Percentiles rank a stretch among this genome's conserved stretches.
phyloP scores from a whole-genome alignment of 2,888 invertebrate species.

The Drosophila anomalata region DNA sequence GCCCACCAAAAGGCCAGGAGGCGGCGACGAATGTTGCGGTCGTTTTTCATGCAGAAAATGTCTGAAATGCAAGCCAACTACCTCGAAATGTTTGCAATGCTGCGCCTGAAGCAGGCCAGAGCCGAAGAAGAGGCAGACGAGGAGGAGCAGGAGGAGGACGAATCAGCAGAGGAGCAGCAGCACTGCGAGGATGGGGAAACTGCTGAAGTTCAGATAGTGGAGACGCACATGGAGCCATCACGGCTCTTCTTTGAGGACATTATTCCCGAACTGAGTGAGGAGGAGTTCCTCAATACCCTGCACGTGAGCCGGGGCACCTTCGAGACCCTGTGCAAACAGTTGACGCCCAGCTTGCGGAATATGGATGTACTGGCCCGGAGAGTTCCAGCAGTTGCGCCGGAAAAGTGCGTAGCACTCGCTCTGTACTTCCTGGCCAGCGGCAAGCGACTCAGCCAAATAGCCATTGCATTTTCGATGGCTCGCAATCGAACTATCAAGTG shows the following conservation, averaged over 20 bases:
- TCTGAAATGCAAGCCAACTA: constrained; percentile 77
- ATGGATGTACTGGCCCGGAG: constrained; percentile 34
- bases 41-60: constrained; percentile 78
- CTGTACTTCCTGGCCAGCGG: constrained; percentile 81
- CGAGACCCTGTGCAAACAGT: constrained; percentile 68
- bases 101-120: constrained; percentile 52
- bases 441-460: constrained; percentile 73
- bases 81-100: constrained; percentile 64
- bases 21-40: constrained; percentile 67
- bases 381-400: constrained; percentile 56
- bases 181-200: background rate
- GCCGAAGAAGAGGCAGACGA: background rate
- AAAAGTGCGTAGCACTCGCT: constrained; percentile 79
- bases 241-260: constrained; percentile 49
- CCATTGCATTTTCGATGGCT: constrained; percentile 75
- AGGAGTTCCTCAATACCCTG: constrained; percentile 77
- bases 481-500: constrained; percentile 75
- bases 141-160: background rate
- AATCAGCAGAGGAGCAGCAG: background rate
- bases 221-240: background rate
- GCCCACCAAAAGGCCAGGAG: constrained; percentile 67
- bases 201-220: background rate
- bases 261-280: constrained; percentile 59
- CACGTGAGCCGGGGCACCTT: constrained; percentile 79
- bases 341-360: constrained; percentile 51